phyloP scores from a whole-genome alignment of 2,113 vertebrate genomes.

The cattle (Bos taurus) region DNA sequence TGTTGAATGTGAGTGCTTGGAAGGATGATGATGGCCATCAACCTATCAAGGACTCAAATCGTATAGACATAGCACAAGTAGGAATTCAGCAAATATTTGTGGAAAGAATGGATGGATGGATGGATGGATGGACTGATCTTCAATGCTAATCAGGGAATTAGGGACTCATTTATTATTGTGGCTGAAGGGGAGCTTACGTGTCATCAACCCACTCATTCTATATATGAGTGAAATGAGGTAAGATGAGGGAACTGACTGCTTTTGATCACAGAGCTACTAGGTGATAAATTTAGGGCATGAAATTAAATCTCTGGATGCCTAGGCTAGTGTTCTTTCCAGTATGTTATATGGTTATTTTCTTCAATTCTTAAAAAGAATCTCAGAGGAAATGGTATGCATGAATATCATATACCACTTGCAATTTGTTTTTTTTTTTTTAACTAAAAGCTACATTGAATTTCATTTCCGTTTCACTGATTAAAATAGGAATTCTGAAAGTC shows the following conservation, averaged over 20 bases:
- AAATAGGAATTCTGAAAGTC: conserved; percentile 73
- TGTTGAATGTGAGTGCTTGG: not conserved
- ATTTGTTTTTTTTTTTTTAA: conserved; percentile 60
- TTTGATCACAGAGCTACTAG: conserved; percentile 48
- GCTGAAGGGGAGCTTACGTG: not conserved
- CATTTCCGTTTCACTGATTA: conserved; percentile 73
- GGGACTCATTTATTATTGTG: not conserved
- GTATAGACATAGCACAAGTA: not conserved
- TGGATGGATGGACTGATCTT: not conserved
- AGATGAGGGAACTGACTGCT: not conserved
- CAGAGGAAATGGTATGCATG: conserved; percentile 75
- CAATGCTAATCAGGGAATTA: not conserved
- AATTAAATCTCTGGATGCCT: conserved; percentile 63
- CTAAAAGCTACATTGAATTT: conserved; percentile 72
- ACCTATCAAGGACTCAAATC: not conserved
- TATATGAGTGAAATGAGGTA: conserved; percentile 29
- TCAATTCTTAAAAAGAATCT: conserved; percentile 76
- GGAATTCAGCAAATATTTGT: not conserved
- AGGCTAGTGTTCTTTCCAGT: conserved; percentile 70
- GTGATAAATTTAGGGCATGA: conserved; percentile 70
- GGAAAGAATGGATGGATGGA: not conserved
- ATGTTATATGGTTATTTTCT: conserved; percentile 72
- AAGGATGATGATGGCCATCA: not conserved
- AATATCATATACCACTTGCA: conserved; percentile 72
- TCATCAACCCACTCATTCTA: not conserved